Evolutionary conservation across 2,797 vertebrate genomes (phyloP).

Genomic region (Epinephelus malabaricus): DNA sequence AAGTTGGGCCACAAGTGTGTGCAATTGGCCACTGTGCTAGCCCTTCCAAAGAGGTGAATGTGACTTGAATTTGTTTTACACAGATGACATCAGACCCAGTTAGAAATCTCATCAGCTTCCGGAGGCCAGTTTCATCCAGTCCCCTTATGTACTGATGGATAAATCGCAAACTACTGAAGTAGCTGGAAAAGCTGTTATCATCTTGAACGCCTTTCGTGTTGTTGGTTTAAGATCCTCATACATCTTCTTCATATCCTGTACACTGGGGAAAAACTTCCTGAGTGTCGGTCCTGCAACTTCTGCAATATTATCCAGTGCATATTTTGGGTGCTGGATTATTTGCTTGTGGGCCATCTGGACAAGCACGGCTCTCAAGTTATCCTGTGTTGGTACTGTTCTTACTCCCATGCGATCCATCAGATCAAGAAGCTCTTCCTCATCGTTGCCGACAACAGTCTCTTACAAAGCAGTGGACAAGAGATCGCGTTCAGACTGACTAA

Average conservation of each 20-base stretch:
- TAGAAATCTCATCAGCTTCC: slow-evolving; percentile 41
- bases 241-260: slow-evolving; percentile 34
- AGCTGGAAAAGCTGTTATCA: slow-evolving; percentile 37
- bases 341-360: slow-evolving; percentile 54
- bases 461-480: slow-evolving; percentile 51
- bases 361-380: slow-evolving; percentile 41
- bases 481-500: slow-evolving; percentile 54
- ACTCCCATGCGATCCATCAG: slow-evolving; percentile 45
- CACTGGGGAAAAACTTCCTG: slow-evolving; percentile 25
- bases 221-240: slow-evolving; percentile 51
- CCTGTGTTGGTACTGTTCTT: slow-evolving; percentile 38
- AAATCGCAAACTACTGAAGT: slow-evolving; percentile 41
- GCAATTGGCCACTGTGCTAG: slow-evolving; percentile 28
- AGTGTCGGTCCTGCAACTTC: slow-evolving; percentile 14
- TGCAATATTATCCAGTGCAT: slow-evolving; percentile 51
- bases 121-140: slow-evolving; percentile 44
- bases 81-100: slow-evolving; percentile 49
- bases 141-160: slow-evolving; percentile 52
- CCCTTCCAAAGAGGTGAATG: slow-evolving; percentile 49
- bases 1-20: slow-evolving; percentile 46
- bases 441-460: slow-evolving; percentile 25
- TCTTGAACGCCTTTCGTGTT: slow-evolving; percentile 43
- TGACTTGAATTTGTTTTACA: slow-evolving; percentile 49
- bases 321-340: slow-evolving; percentile 55
- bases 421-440: slow-evolving; percentile 47